Percentiles rank a stretch among this genome's conserved stretches.
Evolutionary conservation across 30 jellyfish, hydroid and myxozoan genomes (phyloP).

Genomic region (Calvadosia cruxmelitensis): DNA sequence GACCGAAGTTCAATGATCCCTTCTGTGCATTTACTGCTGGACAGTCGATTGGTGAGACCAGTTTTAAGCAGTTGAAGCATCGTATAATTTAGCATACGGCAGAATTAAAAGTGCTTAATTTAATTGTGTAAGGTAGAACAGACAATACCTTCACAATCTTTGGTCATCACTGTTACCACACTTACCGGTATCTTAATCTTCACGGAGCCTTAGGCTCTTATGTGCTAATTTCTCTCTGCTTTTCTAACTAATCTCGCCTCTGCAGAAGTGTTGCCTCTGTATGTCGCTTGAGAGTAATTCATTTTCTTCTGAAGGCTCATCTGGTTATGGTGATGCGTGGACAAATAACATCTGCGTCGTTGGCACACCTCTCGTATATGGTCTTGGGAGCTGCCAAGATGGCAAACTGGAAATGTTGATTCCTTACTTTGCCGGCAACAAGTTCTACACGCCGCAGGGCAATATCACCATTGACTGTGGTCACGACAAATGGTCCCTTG

Average conservation of each 20-base stretch:
- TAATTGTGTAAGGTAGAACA: too few species aligned
- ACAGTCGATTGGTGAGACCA: constrained; percentile 52
- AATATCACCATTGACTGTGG: constrained; percentile 57
- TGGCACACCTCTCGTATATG: constrained; percentile 34
- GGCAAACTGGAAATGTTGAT: constrained; percentile 36
- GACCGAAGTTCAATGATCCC: constrained; percentile 15
- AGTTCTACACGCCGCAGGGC: constrained; percentile 64
- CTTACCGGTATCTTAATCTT: too few species aligned
- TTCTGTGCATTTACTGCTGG: constrained; percentile 70
- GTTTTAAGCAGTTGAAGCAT: too few species aligned
- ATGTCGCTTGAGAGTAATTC: too few species aligned
- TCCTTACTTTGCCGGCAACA: constrained; percentile 57
- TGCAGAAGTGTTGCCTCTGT: too few species aligned
- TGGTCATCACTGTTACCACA: too few species aligned
- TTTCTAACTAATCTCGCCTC: too few species aligned
- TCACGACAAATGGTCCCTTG: constrained; percentile 47
- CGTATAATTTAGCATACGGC: too few species aligned
- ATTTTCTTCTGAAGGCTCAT: constrained; percentile 25
- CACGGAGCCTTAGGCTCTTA: too few species aligned
- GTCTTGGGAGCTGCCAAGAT: constrained; percentile 60
- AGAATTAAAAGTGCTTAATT: too few species aligned
- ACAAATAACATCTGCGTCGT: constrained; percentile 44
- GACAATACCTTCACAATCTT: too few species aligned
- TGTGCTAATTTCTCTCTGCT: too few species aligned
- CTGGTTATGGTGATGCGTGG: constrained; percentile 85